Conservation (phyloP, 2,797 vertebrate genomes). For the Microctenopoma steveboyesi region DNA sequence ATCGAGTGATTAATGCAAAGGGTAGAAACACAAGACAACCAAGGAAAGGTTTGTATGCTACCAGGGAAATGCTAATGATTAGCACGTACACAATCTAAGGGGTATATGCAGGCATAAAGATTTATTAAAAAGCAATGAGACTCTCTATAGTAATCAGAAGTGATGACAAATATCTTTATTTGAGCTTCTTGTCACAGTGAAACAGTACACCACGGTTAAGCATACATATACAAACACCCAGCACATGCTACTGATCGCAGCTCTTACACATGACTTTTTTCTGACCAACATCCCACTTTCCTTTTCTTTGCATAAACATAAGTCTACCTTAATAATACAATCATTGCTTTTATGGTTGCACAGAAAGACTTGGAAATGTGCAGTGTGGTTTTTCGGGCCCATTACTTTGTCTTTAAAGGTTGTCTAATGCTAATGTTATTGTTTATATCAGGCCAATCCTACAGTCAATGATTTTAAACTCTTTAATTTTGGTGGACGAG, state of each 20-base stretch:
- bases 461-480: conserved; percentile 11
- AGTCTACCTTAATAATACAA: conserved; percentile 2
- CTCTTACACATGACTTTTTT: conserved; percentile 52
- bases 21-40: conserved; percentile 11
- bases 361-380: conserved; percentile 47
- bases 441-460: neutral
- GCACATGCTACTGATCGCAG: conserved; percentile 43
- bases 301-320: conserved; percentile 37
- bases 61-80: conserved; percentile 33
- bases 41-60: neutral
- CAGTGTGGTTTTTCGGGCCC: conserved; percentile 15
- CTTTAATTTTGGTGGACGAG: conserved; percentile 5
- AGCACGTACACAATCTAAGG: neutral
- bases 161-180: conserved; percentile 72
- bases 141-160: neutral
- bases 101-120: neutral
- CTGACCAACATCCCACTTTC: conserved; percentile 45
- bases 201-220: conserved; percentile 32
- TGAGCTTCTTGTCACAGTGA: conserved; percentile 44
- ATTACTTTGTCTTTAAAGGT: neutral
- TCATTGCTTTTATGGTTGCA: conserved; percentile 21
- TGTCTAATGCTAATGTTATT: neutral
- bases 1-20: conserved; percentile 44
- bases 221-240: conserved; percentile 41
- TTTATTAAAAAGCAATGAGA: conserved; percentile 7